A percentile compares a stretch with the other conserved stretches of the same genome.
phyloP scores from a whole-genome alignment of 2,797 vertebrate species.

The Amazona ochrocephala region DNA sequence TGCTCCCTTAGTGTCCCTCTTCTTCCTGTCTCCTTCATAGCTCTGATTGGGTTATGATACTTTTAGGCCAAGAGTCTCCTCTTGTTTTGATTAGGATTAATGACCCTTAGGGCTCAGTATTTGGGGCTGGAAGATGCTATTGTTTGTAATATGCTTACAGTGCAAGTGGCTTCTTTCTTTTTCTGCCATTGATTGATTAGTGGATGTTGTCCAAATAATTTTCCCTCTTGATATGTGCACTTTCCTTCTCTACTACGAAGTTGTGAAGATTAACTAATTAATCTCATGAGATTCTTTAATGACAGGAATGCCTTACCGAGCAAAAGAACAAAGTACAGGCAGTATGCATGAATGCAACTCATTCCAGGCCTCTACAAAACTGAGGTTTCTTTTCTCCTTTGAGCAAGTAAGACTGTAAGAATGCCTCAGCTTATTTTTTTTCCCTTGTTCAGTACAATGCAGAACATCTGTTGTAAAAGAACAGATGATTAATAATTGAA shows the following conservation, averaged over 20 bases:
- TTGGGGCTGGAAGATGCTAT: not conserved
- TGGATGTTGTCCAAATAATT: slow-evolving; percentile 45
- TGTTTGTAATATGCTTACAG: slow-evolving; percentile 10
- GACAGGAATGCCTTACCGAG: slow-evolving; percentile 28
- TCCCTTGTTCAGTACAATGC: not conserved
- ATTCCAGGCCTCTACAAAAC: slow-evolving; percentile 9
- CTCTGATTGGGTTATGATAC: not conserved
- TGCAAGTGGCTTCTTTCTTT: slow-evolving; percentile 49
- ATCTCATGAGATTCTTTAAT: slow-evolving; percentile 51
- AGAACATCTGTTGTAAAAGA: slow-evolving; percentile 40
- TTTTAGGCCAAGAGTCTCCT: not conserved
- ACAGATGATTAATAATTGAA: slow-evolving; percentile 46
- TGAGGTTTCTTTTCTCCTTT: slow-evolving; percentile 8
- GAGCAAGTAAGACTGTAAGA: not conserved
- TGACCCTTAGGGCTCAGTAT: not conserved
- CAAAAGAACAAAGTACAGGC: slow-evolving; percentile 37
- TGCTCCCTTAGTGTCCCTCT: not conserved
- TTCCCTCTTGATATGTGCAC: not conserved
- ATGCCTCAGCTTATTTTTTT: not conserved
- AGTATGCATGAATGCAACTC: not conserved
- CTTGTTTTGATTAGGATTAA: slow-evolving; percentile 9
- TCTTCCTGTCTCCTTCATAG: not conserved
- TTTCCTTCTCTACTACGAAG: not conserved
- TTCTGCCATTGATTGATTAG: slow-evolving; percentile 44
- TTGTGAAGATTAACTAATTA: slow-evolving; percentile 61